A percentile compares a stretch with the other conserved stretches of the same genome.
phyloP scores from a whole-genome alignment of 2,797 vertebrate genomes.

The Mastacembelus armatus region DNA sequence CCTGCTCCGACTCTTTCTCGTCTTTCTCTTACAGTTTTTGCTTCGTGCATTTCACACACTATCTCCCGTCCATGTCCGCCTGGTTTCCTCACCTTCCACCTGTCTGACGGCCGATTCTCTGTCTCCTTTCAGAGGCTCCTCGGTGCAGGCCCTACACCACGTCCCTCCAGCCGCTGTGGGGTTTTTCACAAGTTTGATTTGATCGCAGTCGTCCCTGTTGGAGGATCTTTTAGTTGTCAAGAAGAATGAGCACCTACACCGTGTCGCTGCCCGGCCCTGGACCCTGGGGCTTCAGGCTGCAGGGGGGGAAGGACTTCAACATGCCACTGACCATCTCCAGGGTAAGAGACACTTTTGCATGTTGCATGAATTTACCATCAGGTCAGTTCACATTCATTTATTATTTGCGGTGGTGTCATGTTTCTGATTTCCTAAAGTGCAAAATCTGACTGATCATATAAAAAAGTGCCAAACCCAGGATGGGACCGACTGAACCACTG shows the following conservation, averaged over 20 bases:
- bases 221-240: slow-evolving; percentile 27
- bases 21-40: neutral
- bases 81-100: neutral
- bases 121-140: slow-evolving; percentile 50
- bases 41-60: neutral
- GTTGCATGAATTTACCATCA: too few species aligned
- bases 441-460: too few species aligned
- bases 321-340: slow-evolving; percentile 98
- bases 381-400: neutral
- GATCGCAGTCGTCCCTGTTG: neutral
- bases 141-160: slow-evolving; percentile 1
- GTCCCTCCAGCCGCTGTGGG: slow-evolving; percentile 29
- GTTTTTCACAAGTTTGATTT: slow-evolving; percentile 3
- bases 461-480: too few species aligned
- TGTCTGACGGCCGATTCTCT: neutral
- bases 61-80: neutral
- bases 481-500: too few species aligned
- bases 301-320: slow-evolving; percentile 99
- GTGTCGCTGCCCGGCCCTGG: slow-evolving; percentile 92
- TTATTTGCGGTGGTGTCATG: neutral
- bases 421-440: too few species aligned
- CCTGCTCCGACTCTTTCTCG: too few species aligned
- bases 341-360: slow-evolving; percentile 74
- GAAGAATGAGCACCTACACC: slow-evolving; percentile 90
- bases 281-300: slow-evolving; percentile 97